phyloP scores from a whole-genome alignment of 1,140 invertebrate genomes.

The Gonatopus flavifemur region DNA sequence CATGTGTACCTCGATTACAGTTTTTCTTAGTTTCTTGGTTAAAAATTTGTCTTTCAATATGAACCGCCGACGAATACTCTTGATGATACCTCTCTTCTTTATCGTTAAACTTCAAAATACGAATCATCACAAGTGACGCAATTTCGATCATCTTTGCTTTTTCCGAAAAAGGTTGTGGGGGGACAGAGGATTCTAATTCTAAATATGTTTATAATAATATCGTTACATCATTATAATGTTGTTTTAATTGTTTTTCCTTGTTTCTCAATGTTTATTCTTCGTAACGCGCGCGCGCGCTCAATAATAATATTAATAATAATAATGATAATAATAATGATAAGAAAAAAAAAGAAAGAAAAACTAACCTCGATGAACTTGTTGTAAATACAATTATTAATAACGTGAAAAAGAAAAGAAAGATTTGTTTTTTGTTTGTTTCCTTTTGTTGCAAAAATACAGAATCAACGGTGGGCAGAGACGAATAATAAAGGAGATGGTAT shows the following conservation, averaged over 20 bases:
- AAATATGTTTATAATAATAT: constrained; percentile 47
- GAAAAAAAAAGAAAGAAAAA: too few relatives aligned
- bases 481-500: too few relatives aligned
- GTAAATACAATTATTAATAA: constrained; percentile 9
- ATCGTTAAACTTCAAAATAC: too few relatives aligned
- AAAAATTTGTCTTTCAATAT: constrained; percentile 15
- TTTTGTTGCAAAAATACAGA: constrained; percentile 47
- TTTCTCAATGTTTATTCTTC: too few relatives aligned
- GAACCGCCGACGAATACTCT: constrained; percentile 7
- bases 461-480: constrained; percentile 46
- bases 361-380: too few relatives aligned
- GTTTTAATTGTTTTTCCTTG: too few relatives aligned
- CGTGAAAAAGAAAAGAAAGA: constrained; percentile 11
- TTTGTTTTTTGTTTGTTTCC: constrained; percentile 32
- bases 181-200: constrained; percentile 44
- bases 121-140: too few relatives aligned
- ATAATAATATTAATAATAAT: too few relatives aligned
- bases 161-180: constrained; percentile 29
- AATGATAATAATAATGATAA: too few relatives aligned
- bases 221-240: constrained; percentile 36
- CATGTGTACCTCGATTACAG: constrained; percentile 18
- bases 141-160: constrained; percentile 1
- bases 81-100: too few relatives aligned
- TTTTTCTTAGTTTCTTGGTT: too few relatives aligned
- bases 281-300: too few relatives aligned